These are phyloP conservation scores for Patagioenas fasciata DNA, from an alignment of 2,113 vertebrate species.

Conservation along the genomic window DNA sequence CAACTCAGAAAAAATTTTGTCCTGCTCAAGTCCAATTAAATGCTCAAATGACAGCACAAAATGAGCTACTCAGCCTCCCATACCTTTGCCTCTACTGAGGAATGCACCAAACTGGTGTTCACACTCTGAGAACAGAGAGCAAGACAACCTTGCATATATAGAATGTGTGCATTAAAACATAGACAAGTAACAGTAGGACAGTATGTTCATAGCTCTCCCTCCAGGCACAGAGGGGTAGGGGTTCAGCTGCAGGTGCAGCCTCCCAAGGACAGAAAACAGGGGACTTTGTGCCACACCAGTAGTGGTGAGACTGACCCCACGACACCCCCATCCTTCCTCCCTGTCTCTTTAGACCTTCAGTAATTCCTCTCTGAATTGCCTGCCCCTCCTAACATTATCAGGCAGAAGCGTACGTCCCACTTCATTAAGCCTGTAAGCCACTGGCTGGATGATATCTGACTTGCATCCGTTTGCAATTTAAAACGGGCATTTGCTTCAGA, in stretches of 20 bases:
- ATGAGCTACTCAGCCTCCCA: not conserved
- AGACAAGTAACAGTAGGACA: not conserved
- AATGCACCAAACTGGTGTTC: rapidly evolving
- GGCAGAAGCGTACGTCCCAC: conserved; percentile 35
- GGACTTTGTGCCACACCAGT: not conserved
- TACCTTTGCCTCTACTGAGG: not conserved
- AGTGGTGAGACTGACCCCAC: not conserved
- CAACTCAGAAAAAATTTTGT: not conserved
- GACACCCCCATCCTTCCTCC: not conserved
- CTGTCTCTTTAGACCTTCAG: not conserved
- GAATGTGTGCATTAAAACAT: rapidly evolving
- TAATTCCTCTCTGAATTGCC: conserved; percentile 39
- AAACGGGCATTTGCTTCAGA: conserved; percentile 66
- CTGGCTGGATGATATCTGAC: conserved; percentile 65
- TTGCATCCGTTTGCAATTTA: conserved; percentile 68
- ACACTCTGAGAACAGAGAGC: not conserved
- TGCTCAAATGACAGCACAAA: not conserved
- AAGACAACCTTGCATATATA: not conserved
- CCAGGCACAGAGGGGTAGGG: not conserved
- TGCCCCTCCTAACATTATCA: conserved; percentile 29
- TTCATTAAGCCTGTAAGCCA: conserved; percentile 70
- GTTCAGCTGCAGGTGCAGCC: not conserved
- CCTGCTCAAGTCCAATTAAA: not conserved
- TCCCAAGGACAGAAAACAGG: not conserved
- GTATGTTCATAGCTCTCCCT: not conserved